Percentiles rank a stretch among this genome's conserved stretches.
Evolutionary conservation across 2,888 invertebrate genomes (phyloP).

Genomic region (Caenorhabditis wallacei): DNA sequence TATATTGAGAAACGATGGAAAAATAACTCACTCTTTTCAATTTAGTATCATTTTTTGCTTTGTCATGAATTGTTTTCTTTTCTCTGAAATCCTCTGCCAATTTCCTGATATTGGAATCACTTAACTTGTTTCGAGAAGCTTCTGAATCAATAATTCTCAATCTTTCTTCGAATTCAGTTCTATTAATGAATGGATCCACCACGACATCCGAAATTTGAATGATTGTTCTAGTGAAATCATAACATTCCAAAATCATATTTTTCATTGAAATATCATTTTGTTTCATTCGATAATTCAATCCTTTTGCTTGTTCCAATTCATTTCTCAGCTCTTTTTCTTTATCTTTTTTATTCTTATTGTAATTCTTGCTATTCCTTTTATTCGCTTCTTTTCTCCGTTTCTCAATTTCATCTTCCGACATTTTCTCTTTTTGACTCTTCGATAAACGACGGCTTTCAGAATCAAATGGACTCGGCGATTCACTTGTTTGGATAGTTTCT

Average conservation of each 20-base stretch:
- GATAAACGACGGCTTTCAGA: constrained; percentile 17
- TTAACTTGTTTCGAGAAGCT: neutral
- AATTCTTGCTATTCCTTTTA: constrained; percentile 45
- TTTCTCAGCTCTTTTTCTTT: constrained; percentile 11
- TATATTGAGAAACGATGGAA: neutral
- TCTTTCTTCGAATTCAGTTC: neutral
- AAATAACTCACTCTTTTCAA: constrained; percentile 1
- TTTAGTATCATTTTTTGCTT: constrained; percentile 6
- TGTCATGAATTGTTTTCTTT: neutral
- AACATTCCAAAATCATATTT: constrained; percentile 23
- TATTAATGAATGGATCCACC: neutral
- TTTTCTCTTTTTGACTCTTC: constrained; percentile 13
- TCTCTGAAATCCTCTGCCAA: neutral
- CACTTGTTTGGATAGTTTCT: constrained; percentile 14
- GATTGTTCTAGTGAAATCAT: neutral
- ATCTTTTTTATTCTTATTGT: constrained; percentile 38
- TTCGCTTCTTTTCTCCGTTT: constrained; percentile 35
- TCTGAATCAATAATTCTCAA: neutral
- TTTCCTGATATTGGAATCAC: neutral
- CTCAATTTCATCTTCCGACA: constrained; percentile 33
- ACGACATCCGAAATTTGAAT: neutral
- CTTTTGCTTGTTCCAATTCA: neutral
- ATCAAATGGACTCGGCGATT: neutral
- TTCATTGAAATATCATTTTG: neutral
- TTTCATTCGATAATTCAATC: too few relatives aligned